Percentiles rank a stretch among this genome's conserved stretches.
These are phyloP conservation scores for Salvelinus alpinus DNA, from an alignment of 2,113 vertebrate genomes.

Conservation along the genomic window DNA sequence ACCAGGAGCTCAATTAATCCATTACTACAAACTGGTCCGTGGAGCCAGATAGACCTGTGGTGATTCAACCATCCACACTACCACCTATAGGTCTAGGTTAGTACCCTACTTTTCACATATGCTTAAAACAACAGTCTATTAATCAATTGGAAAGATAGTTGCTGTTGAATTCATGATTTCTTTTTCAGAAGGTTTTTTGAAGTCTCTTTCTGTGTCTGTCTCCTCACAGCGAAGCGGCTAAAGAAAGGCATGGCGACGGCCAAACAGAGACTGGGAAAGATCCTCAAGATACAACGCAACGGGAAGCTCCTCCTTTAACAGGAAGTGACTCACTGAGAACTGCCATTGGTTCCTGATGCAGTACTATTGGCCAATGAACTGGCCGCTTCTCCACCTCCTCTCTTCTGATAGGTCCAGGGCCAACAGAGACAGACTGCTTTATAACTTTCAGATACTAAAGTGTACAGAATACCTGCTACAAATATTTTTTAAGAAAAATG, in stretches of 20 bases:
- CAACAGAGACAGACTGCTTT: conserved; percentile 74
- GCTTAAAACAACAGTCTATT: background rate
- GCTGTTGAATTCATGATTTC: background rate
- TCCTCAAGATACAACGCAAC: conserved; percentile 98
- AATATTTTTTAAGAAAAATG: conserved; percentile 90
- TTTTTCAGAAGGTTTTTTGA: background rate
- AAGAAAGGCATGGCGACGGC: conserved; percentile 99
- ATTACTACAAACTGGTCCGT: too few species aligned
- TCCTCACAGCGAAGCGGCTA: conserved; percentile 88
- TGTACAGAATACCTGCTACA: conserved; percentile 88
- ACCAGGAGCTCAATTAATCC: too few species aligned
- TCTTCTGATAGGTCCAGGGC: conserved; percentile 56
- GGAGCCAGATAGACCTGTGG: too few species aligned
- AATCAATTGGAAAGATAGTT: background rate
- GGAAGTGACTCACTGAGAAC: conserved; percentile 54
- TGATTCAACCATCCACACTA: too few species aligned
- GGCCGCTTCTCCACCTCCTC: conserved; percentile 41
- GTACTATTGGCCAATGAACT: conserved; percentile 66
- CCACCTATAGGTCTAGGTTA: too few species aligned
- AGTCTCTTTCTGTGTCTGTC: conserved; percentile 7
- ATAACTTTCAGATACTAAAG: conserved; percentile 91
- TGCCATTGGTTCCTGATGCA: conserved; percentile 68
- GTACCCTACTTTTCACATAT: background rate
- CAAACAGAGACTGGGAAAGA: conserved; percentile 99
- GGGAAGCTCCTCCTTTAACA: conserved; percentile 96